Percentiles rank a stretch among this genome's conserved stretches.
phyloP scores from a whole-genome alignment of 2,113 vertebrate genomes.

The Antechinus flavipes region DNA sequence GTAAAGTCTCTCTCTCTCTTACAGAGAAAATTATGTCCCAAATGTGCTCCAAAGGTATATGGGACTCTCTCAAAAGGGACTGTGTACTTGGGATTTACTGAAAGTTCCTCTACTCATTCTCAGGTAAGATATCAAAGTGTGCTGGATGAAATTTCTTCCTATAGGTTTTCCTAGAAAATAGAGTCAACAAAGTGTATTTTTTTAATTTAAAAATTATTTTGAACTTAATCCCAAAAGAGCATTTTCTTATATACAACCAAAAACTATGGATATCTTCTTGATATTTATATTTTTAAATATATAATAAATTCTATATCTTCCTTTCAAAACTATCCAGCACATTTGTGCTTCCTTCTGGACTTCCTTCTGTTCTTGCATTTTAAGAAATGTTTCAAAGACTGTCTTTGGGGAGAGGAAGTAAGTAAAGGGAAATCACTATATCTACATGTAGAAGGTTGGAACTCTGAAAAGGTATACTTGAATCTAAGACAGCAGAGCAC shows the following conservation, averaged over 20 bases:
- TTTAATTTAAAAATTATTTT: neutral
- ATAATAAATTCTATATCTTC: neutral
- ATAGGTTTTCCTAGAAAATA: neutral
- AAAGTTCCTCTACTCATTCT: neutral
- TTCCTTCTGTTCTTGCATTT: neutral
- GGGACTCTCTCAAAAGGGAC: neutral
- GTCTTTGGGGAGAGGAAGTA: neutral
- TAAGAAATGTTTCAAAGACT: neutral
- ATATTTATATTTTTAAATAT: neutral
- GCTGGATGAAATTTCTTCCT: neutral
- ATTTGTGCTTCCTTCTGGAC: neutral
- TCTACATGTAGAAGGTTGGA: too few species aligned
- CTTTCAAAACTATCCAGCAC: neutral
- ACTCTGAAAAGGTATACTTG: too few species aligned
- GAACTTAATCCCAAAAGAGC: neutral
- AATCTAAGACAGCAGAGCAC: too few species aligned
- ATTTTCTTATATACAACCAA: neutral
- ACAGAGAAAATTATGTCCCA: neutral
- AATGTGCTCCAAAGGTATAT: neutral
- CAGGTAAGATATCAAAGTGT: neutral
- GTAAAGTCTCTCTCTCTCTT: neutral
- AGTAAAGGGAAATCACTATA: neutral
- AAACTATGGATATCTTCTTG: neutral
- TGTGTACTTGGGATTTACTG: neutral
- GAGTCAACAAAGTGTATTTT: neutral